Evolutionary conservation across 2,797 vertebrate genomes (phyloP).

Genomic region (Brotula barbata): DNA sequence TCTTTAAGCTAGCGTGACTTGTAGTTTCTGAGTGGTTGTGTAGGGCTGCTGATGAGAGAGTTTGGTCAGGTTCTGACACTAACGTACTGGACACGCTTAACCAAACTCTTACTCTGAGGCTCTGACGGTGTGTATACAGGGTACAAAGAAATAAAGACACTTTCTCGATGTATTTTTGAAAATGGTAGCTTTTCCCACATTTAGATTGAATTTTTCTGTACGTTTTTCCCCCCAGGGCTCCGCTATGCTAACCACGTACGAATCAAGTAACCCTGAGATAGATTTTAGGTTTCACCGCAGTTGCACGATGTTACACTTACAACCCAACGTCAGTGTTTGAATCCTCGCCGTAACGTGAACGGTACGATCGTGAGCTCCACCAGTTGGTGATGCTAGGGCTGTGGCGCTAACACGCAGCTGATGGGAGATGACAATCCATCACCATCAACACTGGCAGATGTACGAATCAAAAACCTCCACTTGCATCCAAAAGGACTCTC

Average conservation of each 20-base stretch:
- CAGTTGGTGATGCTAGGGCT: too few species aligned
- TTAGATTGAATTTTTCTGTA: slow-evolving; percentile 54
- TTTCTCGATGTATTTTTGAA: slow-evolving; percentile 67
- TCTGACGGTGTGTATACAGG: slow-evolving; percentile 70
- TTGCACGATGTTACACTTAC: slow-evolving; percentile 10
- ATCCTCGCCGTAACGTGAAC: slow-evolving; percentile 2
- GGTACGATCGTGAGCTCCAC: too few species aligned
- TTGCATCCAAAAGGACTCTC: slow-evolving; percentile 59
- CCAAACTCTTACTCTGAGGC: slow-evolving; percentile 36
- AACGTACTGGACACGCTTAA: slow-evolving; percentile 32
- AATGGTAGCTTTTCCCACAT: slow-evolving; percentile 72
- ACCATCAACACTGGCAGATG: background rate
- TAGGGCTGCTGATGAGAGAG: slow-evolving; percentile 41
- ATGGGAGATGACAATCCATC: background rate
- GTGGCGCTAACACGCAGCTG: background rate
- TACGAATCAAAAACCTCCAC: slow-evolving; percentile 10
- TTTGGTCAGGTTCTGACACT: slow-evolving; percentile 34
- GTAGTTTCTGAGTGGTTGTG: slow-evolving; percentile 50
- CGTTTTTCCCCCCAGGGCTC: slow-evolving; percentile 18
- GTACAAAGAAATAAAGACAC: slow-evolving; percentile 57
- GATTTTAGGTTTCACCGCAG: slow-evolving; percentile 19
- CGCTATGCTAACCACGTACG: background rate
- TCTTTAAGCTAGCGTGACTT: slow-evolving; percentile 47
- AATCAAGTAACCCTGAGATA: slow-evolving; percentile 23
- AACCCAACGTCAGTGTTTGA: slow-evolving; percentile 28